phyloP scores from a whole-genome alignment of 2,888 invertebrate species.

The Chrysolina haemoptera region DNA sequence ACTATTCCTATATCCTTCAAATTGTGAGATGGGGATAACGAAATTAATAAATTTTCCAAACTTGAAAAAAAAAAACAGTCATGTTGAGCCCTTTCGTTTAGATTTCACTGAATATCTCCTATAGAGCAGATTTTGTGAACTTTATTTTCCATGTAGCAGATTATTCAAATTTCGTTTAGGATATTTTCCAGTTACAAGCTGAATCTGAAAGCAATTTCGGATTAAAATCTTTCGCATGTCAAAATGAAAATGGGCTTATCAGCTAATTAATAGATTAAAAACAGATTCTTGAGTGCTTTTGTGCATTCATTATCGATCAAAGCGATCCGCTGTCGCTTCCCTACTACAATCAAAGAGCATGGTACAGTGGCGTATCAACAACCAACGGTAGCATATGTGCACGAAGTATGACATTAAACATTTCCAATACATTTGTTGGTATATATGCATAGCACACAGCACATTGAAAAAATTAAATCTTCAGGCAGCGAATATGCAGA shows the following conservation, averaged over 20 bases:
- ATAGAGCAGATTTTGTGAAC: background rate
- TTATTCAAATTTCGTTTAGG: constrained; percentile 16
- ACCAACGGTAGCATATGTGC: background rate
- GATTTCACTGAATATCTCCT: too few species aligned
- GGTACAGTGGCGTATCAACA: background rate
- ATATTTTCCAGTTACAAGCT: constrained; percentile 9
- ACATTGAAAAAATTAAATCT: too few species aligned
- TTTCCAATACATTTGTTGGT: too few species aligned
- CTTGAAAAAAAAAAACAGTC: too few species aligned
- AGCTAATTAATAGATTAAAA: constrained; percentile 27
- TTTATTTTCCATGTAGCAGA: background rate
- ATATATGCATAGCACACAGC: too few species aligned
- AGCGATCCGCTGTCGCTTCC: constrained; percentile 15
- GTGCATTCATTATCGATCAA: constrained; percentile 31
- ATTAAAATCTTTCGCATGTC: constrained; percentile 16
- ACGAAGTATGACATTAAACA: background rate
- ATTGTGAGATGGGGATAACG: too few species aligned
- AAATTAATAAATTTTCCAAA: too few species aligned
- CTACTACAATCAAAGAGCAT: background rate
- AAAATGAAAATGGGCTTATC: constrained; percentile 18
- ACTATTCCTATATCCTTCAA: too few species aligned
- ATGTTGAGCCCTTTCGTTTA: too few species aligned
- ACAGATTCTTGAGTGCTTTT: constrained; percentile 15
- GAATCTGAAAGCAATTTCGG: constrained; percentile 18
- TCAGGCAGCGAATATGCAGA: too few species aligned